These are phyloP conservation scores for Caenorhabditis sp. DNA, from an alignment of 2,888 invertebrate genomes.

Conservation along the genomic window DNA sequence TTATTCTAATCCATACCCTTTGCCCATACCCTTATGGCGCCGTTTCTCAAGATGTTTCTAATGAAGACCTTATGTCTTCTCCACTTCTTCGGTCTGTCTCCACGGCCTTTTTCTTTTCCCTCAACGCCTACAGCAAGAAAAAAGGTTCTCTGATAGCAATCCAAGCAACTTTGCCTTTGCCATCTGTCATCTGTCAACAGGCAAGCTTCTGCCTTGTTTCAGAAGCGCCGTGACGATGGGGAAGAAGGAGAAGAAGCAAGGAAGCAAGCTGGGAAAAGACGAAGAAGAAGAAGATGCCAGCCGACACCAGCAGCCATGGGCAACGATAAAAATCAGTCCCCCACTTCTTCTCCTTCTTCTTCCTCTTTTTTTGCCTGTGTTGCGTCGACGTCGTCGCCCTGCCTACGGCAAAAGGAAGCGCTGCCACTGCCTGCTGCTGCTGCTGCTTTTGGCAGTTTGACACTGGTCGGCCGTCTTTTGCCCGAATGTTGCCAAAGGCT, in stretches of 20 bases:
- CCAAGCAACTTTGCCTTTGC: too few species aligned
- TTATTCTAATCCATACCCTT: constrained; percentile 51
- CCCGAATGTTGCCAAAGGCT: constrained; percentile 59
- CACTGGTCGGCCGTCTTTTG: constrained; percentile 41
- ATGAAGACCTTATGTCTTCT: constrained; percentile 59
- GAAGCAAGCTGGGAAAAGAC: too few species aligned
- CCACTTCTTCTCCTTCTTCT: too few species aligned
- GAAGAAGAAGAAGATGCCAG: constrained; percentile 27
- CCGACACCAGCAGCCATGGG: constrained; percentile 9
- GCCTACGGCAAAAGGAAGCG: constrained; percentile 14
- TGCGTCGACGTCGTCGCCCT: constrained; percentile 5
- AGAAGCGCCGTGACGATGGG: constrained; percentile 42
- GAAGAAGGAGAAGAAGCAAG: constrained; percentile 38
- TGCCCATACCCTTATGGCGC: too few species aligned
- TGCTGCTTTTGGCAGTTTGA: constrained; percentile 55
- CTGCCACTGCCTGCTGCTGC: too few species aligned
- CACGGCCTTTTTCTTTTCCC: too few species aligned
- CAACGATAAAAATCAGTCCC: constrained; percentile 61
- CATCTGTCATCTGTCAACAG: constrained; percentile 18
- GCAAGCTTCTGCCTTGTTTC: constrained; percentile 41
- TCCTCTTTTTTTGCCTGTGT: constrained; percentile 11
- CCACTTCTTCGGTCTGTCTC: constrained; percentile 25
- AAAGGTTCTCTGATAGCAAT: too few species aligned
- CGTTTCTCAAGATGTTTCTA: constrained; percentile 62
- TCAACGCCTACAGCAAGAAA: too few species aligned